Evolutionary conservation across 2,888 invertebrate species (phyloP), one percentile per base, ranked within the genome.

Genomic region (Capitulum mitella): DNA sequence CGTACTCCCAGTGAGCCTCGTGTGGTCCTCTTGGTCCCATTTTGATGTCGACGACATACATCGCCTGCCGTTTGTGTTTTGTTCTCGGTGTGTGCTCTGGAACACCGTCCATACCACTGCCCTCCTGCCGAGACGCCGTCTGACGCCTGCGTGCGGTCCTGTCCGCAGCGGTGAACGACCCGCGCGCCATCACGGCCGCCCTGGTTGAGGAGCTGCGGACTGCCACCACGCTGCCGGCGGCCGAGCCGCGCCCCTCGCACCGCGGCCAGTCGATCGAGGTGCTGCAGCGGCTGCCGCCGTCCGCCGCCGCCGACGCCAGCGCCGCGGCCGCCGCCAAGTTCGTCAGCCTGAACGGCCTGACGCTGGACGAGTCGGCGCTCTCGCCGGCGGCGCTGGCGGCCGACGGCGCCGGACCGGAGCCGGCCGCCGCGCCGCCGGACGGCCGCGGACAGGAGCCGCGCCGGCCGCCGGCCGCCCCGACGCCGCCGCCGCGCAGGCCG

Each of bases 161-260:
- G 22, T 22, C 51, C 26, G 6, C 70, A 70, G 70, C 22, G 22
- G 40, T n/a, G 70, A 40, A 26, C 37, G 70, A 70, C 70, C 10
- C 70, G 37, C 40, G 70, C 70, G 40, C 70, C 70, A 70, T 70
- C 70, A 70, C 70, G 3, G 70, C 70, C 10, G 70, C 70, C 6
- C 70, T 70, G 70, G 26, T 70, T 37, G 70, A 70, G 70, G 70
- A 70, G 70, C 70, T 70, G 70, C 70, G 70, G 1, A 40, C 70
- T 0, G 37, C 29, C 40, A 37, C 19, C 40, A 70, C 70, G 26
- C 70, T 70, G 70, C 70, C 70, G 37, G 37, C 70, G 26, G 70
- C 70, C 70, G 70, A 70, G 70, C 70, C 37, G 22, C 70, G 70
- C 70, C 6, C 40, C 70, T 37, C 40, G 37, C 70, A 70, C 40